These are phyloP conservation scores for Apogon hyalosoma DNA, from an alignment of 2,797 vertebrate genomes.

Conservation along the genomic window DNA sequence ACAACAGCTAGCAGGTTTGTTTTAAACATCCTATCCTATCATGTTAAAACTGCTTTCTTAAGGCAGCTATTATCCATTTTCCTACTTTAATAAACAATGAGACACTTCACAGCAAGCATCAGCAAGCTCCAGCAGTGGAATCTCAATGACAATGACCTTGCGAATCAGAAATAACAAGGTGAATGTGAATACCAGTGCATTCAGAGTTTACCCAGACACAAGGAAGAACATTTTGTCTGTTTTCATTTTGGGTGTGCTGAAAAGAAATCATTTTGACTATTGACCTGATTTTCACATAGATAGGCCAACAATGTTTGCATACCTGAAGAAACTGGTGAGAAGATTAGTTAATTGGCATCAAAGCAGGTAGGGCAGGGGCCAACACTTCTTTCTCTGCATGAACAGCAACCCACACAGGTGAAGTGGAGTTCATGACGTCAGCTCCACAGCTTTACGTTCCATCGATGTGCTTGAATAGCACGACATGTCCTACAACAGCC, in stretches of 20 bases:
- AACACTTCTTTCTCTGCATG: conserved; percentile 48
- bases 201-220: conserved; percentile 33
- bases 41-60: conserved; percentile 33
- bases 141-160: conserved; percentile 33
- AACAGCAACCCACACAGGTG: conserved; percentile 62
- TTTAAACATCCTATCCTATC: conserved; percentile 31
- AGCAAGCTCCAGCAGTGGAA: conserved; percentile 17
- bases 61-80: conserved; percentile 41
- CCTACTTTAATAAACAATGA: conserved; percentile 33
- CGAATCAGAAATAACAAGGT: conserved; percentile 43
- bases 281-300: conserved; percentile 81
- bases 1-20: conserved; percentile 36
- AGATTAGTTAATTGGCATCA: conserved; percentile 77
- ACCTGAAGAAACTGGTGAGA: conserved; percentile 58
- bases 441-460: conserved; percentile 31
- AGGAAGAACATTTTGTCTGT: conserved; percentile 52
- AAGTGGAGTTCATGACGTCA: conserved; percentile 77
- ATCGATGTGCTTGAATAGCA: conserved; percentile 50
- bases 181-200: conserved; percentile 31
- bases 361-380: conserved; percentile 58
- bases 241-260: conserved; percentile 69
- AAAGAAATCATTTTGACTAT: conserved; percentile 73
- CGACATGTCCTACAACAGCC: neutral
- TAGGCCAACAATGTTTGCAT: conserved; percentile 78
- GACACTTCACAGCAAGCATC: conserved; percentile 13